Evolutionary conservation across 2,888 invertebrate species (phyloP).

Genomic region (Ametastegia equiseti): DNA sequence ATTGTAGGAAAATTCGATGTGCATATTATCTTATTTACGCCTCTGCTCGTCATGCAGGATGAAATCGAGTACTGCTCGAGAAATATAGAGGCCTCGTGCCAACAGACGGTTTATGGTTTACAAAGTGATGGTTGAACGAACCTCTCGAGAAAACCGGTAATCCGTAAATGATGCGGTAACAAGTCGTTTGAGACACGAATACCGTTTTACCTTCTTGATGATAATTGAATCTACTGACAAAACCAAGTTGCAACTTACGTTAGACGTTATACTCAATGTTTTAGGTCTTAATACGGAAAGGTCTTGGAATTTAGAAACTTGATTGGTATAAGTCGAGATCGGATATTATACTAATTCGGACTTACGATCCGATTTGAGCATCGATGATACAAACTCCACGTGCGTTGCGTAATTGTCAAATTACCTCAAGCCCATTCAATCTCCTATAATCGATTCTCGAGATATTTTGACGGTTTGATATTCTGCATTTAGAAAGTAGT

Average conservation of each 20-base stretch:
- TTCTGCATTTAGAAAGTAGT: constrained; percentile 26
- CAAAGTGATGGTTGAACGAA: constrained; percentile 18
- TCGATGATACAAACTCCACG: too few relatives aligned
- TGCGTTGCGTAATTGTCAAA: too few relatives aligned
- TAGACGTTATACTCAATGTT: neutral
- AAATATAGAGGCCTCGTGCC: neutral
- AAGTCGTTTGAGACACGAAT: constrained; percentile 26
- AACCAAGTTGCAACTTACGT: too few relatives aligned
- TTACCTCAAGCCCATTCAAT: neutral
- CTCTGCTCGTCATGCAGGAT: neutral
- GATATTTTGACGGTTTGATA: neutral
- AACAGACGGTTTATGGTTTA: neutral
- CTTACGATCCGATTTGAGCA: too few relatives aligned
- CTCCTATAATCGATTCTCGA: neutral
- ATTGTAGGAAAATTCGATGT: too few relatives aligned
- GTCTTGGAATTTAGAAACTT: neutral
- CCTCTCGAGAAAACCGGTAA: constrained; percentile 29
- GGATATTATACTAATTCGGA: too few relatives aligned
- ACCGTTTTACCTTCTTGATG: neutral
- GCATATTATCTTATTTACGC: too few relatives aligned
- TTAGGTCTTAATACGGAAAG: too few relatives aligned
- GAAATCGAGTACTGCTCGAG: neutral
- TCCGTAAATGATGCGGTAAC: constrained; percentile 20
- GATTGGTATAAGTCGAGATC: neutral
- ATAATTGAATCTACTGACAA: constrained; percentile 22